Conservation (phyloP, 1,140 invertebrate species). For the Cherax quadricarinatus region DNA sequence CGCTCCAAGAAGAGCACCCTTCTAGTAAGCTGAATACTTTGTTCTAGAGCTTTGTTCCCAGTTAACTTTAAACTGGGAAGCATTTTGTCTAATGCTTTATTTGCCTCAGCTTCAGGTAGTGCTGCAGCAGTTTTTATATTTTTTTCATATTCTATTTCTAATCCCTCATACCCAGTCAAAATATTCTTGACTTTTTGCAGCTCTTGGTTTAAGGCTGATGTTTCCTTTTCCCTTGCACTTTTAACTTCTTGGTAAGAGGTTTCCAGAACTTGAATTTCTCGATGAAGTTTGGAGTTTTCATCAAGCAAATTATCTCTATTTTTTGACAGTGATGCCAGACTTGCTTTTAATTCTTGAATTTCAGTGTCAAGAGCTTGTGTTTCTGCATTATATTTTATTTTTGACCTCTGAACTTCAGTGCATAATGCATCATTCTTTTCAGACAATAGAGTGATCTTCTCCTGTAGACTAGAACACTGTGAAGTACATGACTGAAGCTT, state of each 20-base stretch:
- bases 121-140: conserved; percentile 49
- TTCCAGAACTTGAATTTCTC: conserved; percentile 31
- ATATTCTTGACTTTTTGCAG: conserved; percentile 46
- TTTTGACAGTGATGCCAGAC: conserved; percentile 36
- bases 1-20: conserved; percentile 58
- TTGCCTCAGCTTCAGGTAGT: conserved; percentile 33
- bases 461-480: conserved; percentile 45
- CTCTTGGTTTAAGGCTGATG: conserved; percentile 24
- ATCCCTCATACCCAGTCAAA: conserved; percentile 45
- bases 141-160: conserved; percentile 65
- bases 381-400: conserved; percentile 43
- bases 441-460: conserved; percentile 30
- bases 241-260: conserved; percentile 32
- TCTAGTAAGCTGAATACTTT: conserved; percentile 61
- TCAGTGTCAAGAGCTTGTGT: conserved; percentile 45
- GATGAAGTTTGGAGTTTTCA: conserved; percentile 50
- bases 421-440: conserved; percentile 38
- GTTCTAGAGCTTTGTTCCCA: conserved; percentile 54
- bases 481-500: conserved; percentile 32
- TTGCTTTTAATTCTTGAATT: conserved; percentile 44
- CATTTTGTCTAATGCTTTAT: conserved; percentile 35
- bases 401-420: conserved; percentile 57
- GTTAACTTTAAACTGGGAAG: conserved; percentile 38
- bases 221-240: conserved; percentile 31
- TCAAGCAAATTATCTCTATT: conserved; percentile 38